A percentile compares a stretch with the other conserved stretches of the same genome.
phyloP scores from a whole-genome alignment of 2,113 vertebrate species.

The Ochotona curzoniae region DNA sequence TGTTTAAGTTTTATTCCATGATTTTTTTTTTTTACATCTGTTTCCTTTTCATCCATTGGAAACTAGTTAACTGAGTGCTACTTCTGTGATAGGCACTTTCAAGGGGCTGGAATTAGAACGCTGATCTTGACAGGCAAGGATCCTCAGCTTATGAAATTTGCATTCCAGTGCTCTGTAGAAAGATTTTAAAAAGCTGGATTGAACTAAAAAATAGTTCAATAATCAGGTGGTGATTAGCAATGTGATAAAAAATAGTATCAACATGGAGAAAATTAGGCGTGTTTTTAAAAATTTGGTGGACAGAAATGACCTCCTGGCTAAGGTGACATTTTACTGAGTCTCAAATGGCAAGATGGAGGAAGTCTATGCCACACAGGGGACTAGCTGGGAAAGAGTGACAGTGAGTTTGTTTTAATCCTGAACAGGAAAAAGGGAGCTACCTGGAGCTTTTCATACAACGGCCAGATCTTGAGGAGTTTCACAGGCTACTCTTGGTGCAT shows the following conservation, averaged over 20 bases:
- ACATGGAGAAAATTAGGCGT: not conserved
- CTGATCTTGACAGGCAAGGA: not conserved
- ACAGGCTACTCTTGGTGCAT: not conserved
- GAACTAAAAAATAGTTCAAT: slow-evolving; percentile 15
- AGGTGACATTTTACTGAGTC: slow-evolving; percentile 38
- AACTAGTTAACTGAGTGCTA: not conserved
- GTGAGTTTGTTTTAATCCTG: not conserved
- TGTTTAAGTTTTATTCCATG: slow-evolving; percentile 7
- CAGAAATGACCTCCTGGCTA: slow-evolving; percentile 12
- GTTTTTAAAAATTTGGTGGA: not conserved
- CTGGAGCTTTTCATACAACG: slow-evolving; percentile 3
- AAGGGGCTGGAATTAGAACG: not conserved
- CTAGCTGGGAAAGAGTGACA: not conserved
- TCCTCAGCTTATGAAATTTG: not conserved
- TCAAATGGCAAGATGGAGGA: slow-evolving; percentile 4
- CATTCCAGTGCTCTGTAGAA: not conserved
- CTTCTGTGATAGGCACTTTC: not conserved
- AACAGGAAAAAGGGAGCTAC: not conserved
- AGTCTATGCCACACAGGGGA: not conserved
- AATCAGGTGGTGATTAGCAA: not conserved
- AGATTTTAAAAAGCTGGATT: not conserved
- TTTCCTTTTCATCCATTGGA: slow-evolving; percentile 9
- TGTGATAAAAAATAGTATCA: slow-evolving; percentile 5
- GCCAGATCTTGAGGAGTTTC: not conserved
- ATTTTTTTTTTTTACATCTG: slow-evolving; percentile 15